Conservation (phyloP, 1,140 invertebrate species). For the Episyrphus balteatus region DNA sequence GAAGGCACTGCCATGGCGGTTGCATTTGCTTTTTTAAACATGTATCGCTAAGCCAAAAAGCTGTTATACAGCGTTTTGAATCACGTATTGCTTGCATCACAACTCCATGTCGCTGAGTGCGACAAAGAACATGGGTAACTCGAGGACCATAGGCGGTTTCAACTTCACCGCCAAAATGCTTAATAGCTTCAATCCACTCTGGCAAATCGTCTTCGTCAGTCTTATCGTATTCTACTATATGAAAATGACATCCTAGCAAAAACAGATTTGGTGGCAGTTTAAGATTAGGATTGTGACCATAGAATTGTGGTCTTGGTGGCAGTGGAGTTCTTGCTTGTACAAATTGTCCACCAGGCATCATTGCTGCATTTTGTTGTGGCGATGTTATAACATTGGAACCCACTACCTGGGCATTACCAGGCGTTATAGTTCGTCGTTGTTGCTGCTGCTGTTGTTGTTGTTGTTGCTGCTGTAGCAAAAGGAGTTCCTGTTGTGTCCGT, state of each 20-base stretch:
- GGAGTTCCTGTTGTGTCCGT: constrained; percentile 24
- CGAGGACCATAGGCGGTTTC: constrained; percentile 70
- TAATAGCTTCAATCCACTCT: constrained; percentile 72
- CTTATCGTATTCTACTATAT: constrained; percentile 61
- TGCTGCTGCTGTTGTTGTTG: constrained; percentile 22
- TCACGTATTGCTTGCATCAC: constrained; percentile 76
- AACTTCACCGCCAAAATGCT: constrained; percentile 80
- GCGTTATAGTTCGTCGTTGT: constrained; percentile 30
- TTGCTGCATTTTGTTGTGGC: constrained; percentile 30
- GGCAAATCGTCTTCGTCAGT: constrained; percentile 45
- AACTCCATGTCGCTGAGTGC: constrained; percentile 76
- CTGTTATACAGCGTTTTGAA: constrained; percentile 73
- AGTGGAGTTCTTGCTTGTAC: constrained; percentile 34
- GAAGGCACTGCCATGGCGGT: constrained; percentile 84
- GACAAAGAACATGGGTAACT: constrained; percentile 85
- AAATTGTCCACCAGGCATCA: constrained; percentile 7
- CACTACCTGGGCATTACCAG: background rate
- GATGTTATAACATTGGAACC: constrained; percentile 9
- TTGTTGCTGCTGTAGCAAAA: constrained; percentile 26
- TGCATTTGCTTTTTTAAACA: constrained; percentile 69
- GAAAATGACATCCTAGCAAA: constrained; percentile 84
- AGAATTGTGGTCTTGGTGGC: constrained; percentile 57
- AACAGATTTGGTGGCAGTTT: constrained; percentile 81
- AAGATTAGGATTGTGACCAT: constrained; percentile 75
- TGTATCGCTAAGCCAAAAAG: constrained; percentile 90